Base-by-base conservation (phyloP, 2,888 invertebrate genomes). In the Ferrisia virgata region DNA sequence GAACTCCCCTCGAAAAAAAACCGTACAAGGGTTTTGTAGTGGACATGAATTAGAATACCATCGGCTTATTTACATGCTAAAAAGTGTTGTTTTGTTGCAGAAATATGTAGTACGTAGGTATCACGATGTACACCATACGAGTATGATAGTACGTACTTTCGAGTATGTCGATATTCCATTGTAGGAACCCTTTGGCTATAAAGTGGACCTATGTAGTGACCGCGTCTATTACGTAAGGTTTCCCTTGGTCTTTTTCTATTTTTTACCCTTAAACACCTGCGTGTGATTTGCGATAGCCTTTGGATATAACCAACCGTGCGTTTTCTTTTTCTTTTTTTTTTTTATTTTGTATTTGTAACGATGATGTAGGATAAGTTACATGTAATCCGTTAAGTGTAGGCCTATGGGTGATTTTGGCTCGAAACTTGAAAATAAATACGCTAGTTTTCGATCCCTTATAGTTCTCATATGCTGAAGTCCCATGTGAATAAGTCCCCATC, bases 51-150 rank as follows among this genome's bases (percentile, higher is more conserved):
- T 18, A 8, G 47, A 47, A 47, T 47, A 47, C 58, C 58, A 64
- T 64, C 58, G 58, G 58, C 58, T 64, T 64, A 64, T 64, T 64
- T 64, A 64, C 58, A 64, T 64, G 58, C 58, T 28, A 64, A 64
- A 47, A 64, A 64, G 58, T 64, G 25, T 28, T 64, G 58, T 64
- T 64, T 64, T 64, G 58, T 64, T 64, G 58, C 58, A 25, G 58
- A 64, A 64, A 64, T 64, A 47, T 13, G 15, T 15, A 15, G 43
- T 43, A 43, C 15, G 15, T n/a, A n/a, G n/a, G n/a, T n/a, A n/a
- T n/a, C n/a, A n/a, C n/a, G n/a, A n/a, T n/a, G 40, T 40, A 47
- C 18, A 47, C 47, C 18, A 18, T 47, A 43, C 15, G 15, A 43
- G n/a, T 11, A 43, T 43, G 43, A 13, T 43, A 15, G 13, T 3